phyloP scores from a whole-genome alignment of 2,797 vertebrate species.

The Monodelphis domestica region DNA sequence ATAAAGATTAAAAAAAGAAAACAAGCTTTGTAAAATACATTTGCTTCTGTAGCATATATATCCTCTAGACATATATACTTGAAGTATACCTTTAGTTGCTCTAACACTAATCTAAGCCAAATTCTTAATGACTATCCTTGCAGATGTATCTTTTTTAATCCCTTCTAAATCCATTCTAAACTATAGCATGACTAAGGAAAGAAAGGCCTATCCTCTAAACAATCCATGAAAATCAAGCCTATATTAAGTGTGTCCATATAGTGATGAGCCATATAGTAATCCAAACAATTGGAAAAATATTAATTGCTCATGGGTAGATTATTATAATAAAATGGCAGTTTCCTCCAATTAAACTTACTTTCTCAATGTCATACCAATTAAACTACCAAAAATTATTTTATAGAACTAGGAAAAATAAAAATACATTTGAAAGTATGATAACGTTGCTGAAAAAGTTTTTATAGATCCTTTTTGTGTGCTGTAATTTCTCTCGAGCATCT shows the following conservation, averaged over 20 bases:
- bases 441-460: neutral
- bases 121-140: neutral
- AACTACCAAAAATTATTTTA: too few relatives aligned
- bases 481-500: neutral
- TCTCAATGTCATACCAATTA: too few relatives aligned
- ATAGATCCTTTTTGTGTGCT: neutral
- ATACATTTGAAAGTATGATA: too few relatives aligned
- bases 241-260: neutral
- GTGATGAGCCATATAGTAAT: too few relatives aligned
- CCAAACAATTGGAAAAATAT: too few relatives aligned
- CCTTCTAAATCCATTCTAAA: neutral
- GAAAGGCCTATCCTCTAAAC: too few relatives aligned
- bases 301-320: too few relatives aligned
- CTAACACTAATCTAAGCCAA: neutral
- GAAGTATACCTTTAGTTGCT: slow-evolving; percentile 24
- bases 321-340: too few relatives aligned
- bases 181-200: neutral
- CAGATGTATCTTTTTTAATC: neutral
- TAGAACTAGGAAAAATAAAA: too few relatives aligned
- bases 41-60: neutral
- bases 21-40: neutral
- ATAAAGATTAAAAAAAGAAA: neutral
- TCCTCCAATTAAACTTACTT: too few relatives aligned
- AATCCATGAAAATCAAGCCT: slow-evolving; percentile 9
- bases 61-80: slow-evolving; percentile 6